Conservation (phyloP, 2,888 invertebrate genomes). For the Diaphora mendica region DNA sequence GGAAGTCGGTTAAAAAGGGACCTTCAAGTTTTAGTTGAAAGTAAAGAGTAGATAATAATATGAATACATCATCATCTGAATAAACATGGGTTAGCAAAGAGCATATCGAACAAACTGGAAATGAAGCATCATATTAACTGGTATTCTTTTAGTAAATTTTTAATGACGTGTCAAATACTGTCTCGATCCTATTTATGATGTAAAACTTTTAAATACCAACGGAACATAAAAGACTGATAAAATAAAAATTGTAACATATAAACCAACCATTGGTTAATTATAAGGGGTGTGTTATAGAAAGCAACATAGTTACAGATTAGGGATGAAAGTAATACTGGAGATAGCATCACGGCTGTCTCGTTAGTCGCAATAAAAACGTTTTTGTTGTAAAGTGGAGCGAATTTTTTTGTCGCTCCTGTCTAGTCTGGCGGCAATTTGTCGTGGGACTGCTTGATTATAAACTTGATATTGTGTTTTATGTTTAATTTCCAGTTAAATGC, state of each 20-base stretch:
- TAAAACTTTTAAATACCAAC: neutral
- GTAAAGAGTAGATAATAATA: neutral
- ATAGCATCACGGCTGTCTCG: conserved; percentile 80
- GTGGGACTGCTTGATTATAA: conserved; percentile 56
- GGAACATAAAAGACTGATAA: neutral
- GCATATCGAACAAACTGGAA: neutral
- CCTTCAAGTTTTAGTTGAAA: neutral
- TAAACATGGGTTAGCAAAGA: neutral
- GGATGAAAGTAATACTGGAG: conserved; percentile 83
- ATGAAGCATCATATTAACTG: too few relatives aligned
- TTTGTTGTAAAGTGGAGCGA: conserved; percentile 77
- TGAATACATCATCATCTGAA: neutral
- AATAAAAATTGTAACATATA: conserved; percentile 57
- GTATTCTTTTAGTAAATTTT: neutral
- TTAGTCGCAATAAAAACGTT: conserved; percentile 81
- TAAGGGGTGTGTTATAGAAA: conserved; percentile 73
- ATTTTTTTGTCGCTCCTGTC: conserved; percentile 79
- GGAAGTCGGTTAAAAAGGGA: too few relatives aligned
- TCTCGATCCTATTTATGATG: neutral
- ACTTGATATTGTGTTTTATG: conserved; percentile 45
- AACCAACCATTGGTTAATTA: conserved; percentile 70
- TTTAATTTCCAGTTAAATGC: conserved; percentile 42
- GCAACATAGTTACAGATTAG: conserved; percentile 72
- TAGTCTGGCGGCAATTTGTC: conserved; percentile 78
- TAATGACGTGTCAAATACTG: neutral